These are phyloP conservation scores for Spatulosminthurus flaviceps DNA, from an alignment of 2,888 invertebrate species.

Conservation along the genomic window DNA sequence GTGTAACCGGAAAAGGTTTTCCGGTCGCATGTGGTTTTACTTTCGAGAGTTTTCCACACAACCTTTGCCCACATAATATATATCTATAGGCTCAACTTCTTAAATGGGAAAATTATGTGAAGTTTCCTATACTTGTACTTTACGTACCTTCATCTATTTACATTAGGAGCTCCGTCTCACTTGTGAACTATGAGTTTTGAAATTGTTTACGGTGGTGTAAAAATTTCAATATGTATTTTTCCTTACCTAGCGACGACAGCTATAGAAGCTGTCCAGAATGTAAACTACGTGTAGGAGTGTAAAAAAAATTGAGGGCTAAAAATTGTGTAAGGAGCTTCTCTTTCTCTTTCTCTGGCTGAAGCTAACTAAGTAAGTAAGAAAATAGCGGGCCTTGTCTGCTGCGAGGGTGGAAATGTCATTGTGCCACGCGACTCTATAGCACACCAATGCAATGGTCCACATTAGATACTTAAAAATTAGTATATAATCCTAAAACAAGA, in stretches of 20 bases:
- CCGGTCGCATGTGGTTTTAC: slow-evolving; percentile 56
- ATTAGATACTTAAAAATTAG: not conserved
- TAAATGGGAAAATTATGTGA: slow-evolving; percentile 11
- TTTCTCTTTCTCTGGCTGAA: slow-evolving; percentile 5
- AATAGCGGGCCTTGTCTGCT: slow-evolving; percentile 26
- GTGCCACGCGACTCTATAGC: slow-evolving; percentile 48
- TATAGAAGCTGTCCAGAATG: no score
- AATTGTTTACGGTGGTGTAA: not conserved
- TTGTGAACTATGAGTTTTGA: not conserved
- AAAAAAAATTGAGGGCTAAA: no score
- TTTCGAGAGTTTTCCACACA: slow-evolving; percentile 33
- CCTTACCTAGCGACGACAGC: no score
- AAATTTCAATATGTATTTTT: not conserved
- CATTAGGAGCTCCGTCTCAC: not conserved
- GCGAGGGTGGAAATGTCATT: slow-evolving; percentile 47
- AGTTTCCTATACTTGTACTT: slow-evolving; percentile 21
- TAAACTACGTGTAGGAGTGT: no score
- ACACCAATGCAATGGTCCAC: not conserved
- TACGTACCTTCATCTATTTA: no score
- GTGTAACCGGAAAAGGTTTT: slow-evolving; percentile 53
- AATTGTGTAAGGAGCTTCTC: no score
- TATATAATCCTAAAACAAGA: slow-evolving; percentile 7
- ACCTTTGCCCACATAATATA: not conserved
- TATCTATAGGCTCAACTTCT: not conserved
- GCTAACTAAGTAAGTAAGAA: no score